phyloP scores from a whole-genome alignment of 2,888 invertebrate species.

The Luperina testacea region DNA sequence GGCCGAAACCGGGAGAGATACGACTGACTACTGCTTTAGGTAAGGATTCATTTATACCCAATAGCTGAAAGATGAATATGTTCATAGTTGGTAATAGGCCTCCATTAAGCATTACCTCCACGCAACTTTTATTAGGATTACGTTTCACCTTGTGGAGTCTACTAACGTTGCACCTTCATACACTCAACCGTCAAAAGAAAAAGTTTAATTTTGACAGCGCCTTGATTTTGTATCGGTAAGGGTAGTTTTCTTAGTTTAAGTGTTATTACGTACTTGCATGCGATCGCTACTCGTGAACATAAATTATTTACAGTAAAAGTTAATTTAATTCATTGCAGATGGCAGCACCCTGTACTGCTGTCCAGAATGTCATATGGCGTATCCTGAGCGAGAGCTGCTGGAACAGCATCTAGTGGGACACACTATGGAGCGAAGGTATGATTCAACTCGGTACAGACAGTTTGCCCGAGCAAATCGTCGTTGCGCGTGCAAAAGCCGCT shows the following conservation, averaged over 20 bases:
- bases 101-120: not conserved
- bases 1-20: conserved; percentile 96
- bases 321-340: conserved; percentile 82
- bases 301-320: not conserved
- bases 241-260: too few relatives aligned
- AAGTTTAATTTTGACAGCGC: not conserved
- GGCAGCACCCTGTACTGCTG: conserved; percentile 96
- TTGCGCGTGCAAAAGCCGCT: too few relatives aligned
- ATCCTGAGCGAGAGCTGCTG: conserved; percentile 95
- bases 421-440: conserved; percentile 93
- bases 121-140: not conserved
- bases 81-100: not conserved
- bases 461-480: too few relatives aligned
- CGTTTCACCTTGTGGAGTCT: not conserved
- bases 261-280: not conserved
- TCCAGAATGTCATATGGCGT: conserved; percentile 97
- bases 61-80: not conserved
- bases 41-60: conserved; percentile 50
- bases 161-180: too few relatives aligned
- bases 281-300: not conserved
- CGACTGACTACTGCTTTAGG: conserved; percentile 93
- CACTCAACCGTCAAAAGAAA: too few relatives aligned
- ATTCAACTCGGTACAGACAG: not conserved
- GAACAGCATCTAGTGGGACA: conserved; percentile 97
- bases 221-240: not conserved